Base-by-base conservation (phyloP, 2,888 invertebrate genomes). In the Euzetes globulus region DNA sequence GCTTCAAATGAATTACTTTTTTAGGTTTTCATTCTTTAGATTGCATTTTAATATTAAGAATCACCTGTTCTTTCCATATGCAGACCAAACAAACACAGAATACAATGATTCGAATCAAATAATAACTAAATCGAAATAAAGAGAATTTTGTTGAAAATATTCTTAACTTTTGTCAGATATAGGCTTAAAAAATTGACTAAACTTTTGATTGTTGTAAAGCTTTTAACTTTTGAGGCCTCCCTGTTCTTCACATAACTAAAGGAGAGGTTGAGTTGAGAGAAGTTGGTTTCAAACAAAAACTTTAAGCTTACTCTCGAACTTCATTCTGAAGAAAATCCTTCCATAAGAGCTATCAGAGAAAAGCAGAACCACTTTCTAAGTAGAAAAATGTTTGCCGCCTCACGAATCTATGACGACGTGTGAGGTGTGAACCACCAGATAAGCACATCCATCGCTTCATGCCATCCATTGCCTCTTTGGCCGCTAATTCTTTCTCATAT, bases 371-470 rank as follows among this genome's bases (percentile, higher is more conserved):
- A 60, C 27, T 60, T 60, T 29, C 41, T 60, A 60, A 60, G 60
- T 60, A 60, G 27, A 25, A 27, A 60, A 60, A 60, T 60, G 27
- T 15, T 60, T 60, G 60, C 60, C 15, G 25, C 15, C 15, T 25
- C 60, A 60, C 60, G 60, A 27, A 25, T 27, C 60, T 9, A n/a
- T n/a, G 19, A 52, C 52, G n/a, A 52, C 52, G 52, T 60, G 27
- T 27, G 60, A 60, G 60, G 60, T 60, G 60, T 60, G 60, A 60
- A 60, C 60, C 60, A 60, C 27, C 15, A 60, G 60, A 60, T 60
- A 60, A 60, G 60, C 60, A 60, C 27, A 25, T 60, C 29, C 22
- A 19, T 1, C 1, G 52, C 52, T 13, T 1, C 1, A 41, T 41
- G 41, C 41, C 41, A 41, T 41, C 41, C 41, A 41, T 41, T 41